phyloP scores from a whole-genome alignment of 92 coral and sea anemone genomes.

The Siderastrea radians region DNA sequence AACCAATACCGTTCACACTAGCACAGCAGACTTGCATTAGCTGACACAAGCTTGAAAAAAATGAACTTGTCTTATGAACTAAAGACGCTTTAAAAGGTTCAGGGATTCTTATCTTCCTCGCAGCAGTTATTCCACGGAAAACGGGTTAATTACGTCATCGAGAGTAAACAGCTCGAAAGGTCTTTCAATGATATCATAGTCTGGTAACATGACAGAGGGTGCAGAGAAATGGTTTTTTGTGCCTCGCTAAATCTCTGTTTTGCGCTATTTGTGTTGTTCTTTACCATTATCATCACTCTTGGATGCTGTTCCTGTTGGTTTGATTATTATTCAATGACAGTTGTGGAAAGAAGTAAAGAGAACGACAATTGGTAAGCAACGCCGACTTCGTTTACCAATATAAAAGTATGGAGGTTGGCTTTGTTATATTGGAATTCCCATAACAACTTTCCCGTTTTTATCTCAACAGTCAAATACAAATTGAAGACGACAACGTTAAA shows the following conservation, averaged over 20 bases:
- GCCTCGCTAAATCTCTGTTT: constrained; percentile 98
- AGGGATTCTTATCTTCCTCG: background rate
- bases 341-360: constrained; percentile 81
- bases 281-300: constrained; percentile 90
- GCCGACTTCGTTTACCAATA: background rate
- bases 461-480: constrained; percentile 63
- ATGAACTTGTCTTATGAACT: no score
- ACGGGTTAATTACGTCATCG: constrained; percentile 69
- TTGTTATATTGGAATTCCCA: background rate
- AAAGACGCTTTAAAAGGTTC: background rate
- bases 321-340: constrained; percentile 94
- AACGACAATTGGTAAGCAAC: constrained; percentile 94
- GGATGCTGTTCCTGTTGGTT: constrained; percentile 99
- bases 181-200: constrained; percentile 58
- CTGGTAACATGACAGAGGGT: constrained; percentile 75
- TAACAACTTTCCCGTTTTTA: background rate
- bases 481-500: constrained; percentile 59
- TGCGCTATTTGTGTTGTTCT: constrained; percentile 94
- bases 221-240: constrained; percentile 96
- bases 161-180: constrained; percentile 10
- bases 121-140: constrained; percentile 6
- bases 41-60: no score
- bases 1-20: no score
- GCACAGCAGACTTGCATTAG: no score
- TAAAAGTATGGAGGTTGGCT: background rate